Percentiles rank a stretch among this genome's conserved stretches.
phyloP scores from a whole-genome alignment of 2,797 vertebrate genomes.

The Sebastes vulpes region DNA sequence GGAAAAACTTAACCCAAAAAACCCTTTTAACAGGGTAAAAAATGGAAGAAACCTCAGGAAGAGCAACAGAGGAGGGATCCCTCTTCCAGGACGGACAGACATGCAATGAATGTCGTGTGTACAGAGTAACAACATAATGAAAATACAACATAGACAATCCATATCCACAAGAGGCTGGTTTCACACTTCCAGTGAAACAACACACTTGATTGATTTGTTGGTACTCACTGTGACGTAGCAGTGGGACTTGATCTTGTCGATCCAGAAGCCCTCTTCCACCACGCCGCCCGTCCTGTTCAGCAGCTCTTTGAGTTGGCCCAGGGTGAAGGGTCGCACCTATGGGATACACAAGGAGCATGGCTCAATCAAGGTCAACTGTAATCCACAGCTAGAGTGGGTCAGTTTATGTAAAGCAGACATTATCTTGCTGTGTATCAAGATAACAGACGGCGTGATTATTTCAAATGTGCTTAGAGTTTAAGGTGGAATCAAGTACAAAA shows the following conservation, averaged over 20 bases:
- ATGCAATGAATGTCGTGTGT: accelerated
- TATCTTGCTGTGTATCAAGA: not conserved
- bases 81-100: no score
- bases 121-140: no score
- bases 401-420: not conserved
- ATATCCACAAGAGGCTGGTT: not conserved
- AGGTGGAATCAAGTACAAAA: not conserved
- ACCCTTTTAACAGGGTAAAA: no score
- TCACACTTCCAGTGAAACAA: not conserved
- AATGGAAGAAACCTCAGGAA: no score
- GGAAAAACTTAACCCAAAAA: no score
- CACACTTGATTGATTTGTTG: not conserved
- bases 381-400: not conserved
- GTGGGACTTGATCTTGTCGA: constrained; percentile 96
- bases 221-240: constrained; percentile 92
- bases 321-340: constrained; percentile 93
- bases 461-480: not conserved
- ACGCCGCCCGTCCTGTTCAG: constrained; percentile 90
- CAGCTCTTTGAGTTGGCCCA: constrained; percentile 93
- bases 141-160: no score
- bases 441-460: not conserved
- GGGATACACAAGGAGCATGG: not conserved
- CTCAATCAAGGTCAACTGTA: not conserved
- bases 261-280: constrained; percentile 94
- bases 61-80: no score